These are phyloP conservation scores for Clivina fossor DNA, from an alignment of 2,888 invertebrate species.

Conservation along the genomic window DNA sequence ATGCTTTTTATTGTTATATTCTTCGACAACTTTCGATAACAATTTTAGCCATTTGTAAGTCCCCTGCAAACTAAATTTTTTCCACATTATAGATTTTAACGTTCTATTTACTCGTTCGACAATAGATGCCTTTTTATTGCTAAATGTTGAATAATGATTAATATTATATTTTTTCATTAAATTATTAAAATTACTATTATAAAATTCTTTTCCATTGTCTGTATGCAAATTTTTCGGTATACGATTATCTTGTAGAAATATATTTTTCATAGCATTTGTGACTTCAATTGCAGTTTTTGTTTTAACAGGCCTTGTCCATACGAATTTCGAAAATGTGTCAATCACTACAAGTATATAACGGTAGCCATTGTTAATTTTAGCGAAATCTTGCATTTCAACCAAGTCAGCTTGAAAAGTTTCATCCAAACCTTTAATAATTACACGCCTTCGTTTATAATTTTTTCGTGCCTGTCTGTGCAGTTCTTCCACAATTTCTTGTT, in stretches of 20 bases:
- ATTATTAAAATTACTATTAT: too few relatives aligned
- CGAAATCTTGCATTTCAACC: too few relatives aligned
- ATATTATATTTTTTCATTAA: too few relatives aligned
- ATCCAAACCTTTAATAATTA: too few relatives aligned
- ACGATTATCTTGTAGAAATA: slow-evolving; percentile 41
- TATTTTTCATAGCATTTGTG: slow-evolving; percentile 42
- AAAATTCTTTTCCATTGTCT: too few relatives aligned
- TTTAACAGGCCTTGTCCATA: slow-evolving; percentile 46
- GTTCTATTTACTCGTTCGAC: slow-evolving; percentile 33
- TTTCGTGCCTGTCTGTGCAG: too few relatives aligned
- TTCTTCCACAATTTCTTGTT: too few relatives aligned
- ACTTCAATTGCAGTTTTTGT: slow-evolving; percentile 43
- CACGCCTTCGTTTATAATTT: too few relatives aligned
- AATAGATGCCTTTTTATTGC: slow-evolving; percentile 42
- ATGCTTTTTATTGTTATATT: slow-evolving; percentile 40
- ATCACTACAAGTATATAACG: slow-evolving; percentile 46
- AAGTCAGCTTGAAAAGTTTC: too few relatives aligned
- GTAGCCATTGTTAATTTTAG: too few relatives aligned
- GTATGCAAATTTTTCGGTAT: too few relatives aligned
- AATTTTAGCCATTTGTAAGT: slow-evolving; percentile 31
- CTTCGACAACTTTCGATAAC: slow-evolving; percentile 32
- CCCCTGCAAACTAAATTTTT: slow-evolving; percentile 31
- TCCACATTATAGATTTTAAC: slow-evolving; percentile 34
- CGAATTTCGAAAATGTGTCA: slow-evolving; percentile 48
- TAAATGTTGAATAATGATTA: too few relatives aligned